Percentiles rank a stretch among this genome's conserved stretches.
Evolutionary conservation across 37 sponge, comb jelly and placozoan species (phyloP).

Genomic region (Cladorhizidae sp.): DNA sequence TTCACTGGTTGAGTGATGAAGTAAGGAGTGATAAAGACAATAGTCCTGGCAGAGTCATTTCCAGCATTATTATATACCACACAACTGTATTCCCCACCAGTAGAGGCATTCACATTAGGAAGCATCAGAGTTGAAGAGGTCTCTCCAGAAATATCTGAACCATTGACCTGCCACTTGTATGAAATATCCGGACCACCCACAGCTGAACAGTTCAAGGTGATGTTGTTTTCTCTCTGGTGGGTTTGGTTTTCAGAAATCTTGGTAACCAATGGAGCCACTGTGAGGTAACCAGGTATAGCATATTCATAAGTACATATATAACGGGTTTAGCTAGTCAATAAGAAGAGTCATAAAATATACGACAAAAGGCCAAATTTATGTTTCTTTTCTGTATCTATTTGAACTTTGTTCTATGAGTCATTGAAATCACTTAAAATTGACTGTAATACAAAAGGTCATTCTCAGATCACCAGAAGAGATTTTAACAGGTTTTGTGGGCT

Average conservation of each 20-base stretch:
- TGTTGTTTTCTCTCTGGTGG: background rate
- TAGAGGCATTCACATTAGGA: constrained; percentile 25
- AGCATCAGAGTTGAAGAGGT: constrained; percentile 2
- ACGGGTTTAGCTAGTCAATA: no score
- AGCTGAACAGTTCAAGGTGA: constrained; percentile 40
- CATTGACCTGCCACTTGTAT: constrained; percentile 41
- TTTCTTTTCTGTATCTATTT: no score
- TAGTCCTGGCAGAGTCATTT: background rate
- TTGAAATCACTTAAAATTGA: no score
- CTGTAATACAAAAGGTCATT: no score
- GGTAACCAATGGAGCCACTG: background rate
- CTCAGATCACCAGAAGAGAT: no score
- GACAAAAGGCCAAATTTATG: no score
- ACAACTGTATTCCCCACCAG: constrained; percentile 74
- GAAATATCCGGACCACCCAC: constrained; percentile 49
- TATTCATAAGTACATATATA: no score
- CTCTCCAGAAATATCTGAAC: constrained; percentile 8
- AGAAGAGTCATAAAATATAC: no score
- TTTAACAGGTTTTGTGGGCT: no score
- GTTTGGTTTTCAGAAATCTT: background rate
- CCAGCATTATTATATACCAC: constrained; percentile 71
- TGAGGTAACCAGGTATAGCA: background rate
- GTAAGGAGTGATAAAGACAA: constrained; percentile 12
- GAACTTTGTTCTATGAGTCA: no score
- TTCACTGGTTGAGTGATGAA: background rate